phyloP scores from a whole-genome alignment of 2,888 invertebrate species.

The Epirrhoe tristata region DNA sequence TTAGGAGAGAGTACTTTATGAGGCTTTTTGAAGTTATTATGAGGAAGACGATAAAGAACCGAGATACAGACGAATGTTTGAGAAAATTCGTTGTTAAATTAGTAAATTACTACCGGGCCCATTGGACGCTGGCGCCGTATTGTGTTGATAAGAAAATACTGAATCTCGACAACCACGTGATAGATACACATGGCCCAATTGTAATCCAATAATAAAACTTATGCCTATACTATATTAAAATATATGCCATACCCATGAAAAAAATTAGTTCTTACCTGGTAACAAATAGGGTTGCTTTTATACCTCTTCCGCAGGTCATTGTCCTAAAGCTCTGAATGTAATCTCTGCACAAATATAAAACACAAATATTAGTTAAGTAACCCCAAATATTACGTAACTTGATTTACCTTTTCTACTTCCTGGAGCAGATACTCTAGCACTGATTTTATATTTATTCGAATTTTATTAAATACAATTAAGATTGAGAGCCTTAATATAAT shows the following conservation, averaged over 20 bases:
- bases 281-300: background rate
- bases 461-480: no score
- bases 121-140: no score
- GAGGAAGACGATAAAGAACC: constrained; percentile 1
- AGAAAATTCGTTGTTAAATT: background rate
- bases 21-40: constrained; percentile 4
- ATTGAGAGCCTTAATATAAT: no score
- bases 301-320: constrained; percentile 11
- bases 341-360: constrained; percentile 9
- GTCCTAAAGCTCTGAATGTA: constrained; percentile 11
- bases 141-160: no score
- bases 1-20: constrained; percentile 5
- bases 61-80: background rate
- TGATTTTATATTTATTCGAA: background rate
- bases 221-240: no score
- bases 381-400: constrained; percentile 7
- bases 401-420: constrained; percentile 1
- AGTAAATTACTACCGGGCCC: background rate
- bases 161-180: no score
- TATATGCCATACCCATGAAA: no score
- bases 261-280: background rate
- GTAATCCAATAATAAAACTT: no score
- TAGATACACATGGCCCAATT: no score
- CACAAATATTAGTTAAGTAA: constrained; percentile 15
- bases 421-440: background rate